Evolutionary conservation across 2,888 invertebrate genomes (phyloP), one percentile per base, ranked within the genome.

Genomic region (Ectropis crepuscularia): DNA sequence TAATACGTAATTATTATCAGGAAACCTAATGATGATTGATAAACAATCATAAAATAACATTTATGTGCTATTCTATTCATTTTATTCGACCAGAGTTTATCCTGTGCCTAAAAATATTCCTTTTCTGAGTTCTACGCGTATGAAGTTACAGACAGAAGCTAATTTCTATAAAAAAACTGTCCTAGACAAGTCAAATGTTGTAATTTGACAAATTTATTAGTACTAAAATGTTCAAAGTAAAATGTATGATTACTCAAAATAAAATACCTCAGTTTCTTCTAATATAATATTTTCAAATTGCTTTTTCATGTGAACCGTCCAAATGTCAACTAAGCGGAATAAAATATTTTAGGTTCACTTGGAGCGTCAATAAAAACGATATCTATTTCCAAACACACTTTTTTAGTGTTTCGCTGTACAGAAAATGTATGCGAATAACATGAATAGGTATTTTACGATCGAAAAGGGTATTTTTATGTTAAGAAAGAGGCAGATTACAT

Each of bases 341-440:
- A 63, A 50, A 61, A 61, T 50, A 55, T 50, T 50, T 61, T 51
- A 46, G 55, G 50, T 51, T 37, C 28, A 46, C 53, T 63, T 47
- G 11, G 16, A 57, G 42, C 53, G 53, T 53, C 62, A 48, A 63
- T 62, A 57, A 63, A 63, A 63, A 53, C 53, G 57, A 63, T 63
- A 63, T 57, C 53, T 62, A 57, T 63, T 63, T 53, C 53, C 46
- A 49, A 63, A 46, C 53, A 57, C 53, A 53, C 51, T 43, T 57
- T 57, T 55, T 63, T 57, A 57, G 48, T 57, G 53, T 63, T 53
- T 57, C 16, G 57, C 38, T 48, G 48, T 53, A 53, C 37, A 41
- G 16, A 42, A 51, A 42, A 54, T 55, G 41, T 42, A 39, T 50
- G 50, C 61, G 57, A 53, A 63, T 63, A 63, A 57, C 53, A 63